Evolutionary conservation across 92 coral and sea anemone species (phyloP), one percentile per base, ranked within the genome.

Genomic region (Actinernus sp.): DNA sequence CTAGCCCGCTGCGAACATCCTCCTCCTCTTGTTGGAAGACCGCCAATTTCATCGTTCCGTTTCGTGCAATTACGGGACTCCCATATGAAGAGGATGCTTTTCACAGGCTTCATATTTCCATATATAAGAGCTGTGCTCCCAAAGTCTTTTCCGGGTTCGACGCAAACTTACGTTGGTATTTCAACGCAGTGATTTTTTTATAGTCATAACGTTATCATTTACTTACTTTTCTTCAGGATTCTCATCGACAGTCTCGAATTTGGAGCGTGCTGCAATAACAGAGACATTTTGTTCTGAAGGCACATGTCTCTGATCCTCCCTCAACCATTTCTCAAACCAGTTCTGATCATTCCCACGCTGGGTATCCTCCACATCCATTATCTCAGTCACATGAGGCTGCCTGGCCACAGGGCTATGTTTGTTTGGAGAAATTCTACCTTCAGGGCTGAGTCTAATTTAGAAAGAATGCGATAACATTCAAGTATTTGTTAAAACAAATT

Each of bases 241-340:
- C 13, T 45, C 70, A 65, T 81, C 33, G n/a, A n/a, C n/a, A n/a
- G n/a, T 56, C 43, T 88, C 96, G 51, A 78, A 88, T 73, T 37
- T 81, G 7, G 91, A 83, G 41, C 82, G 61, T 46, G 87, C 90
- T 23, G 74, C 81, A 16, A 71, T 63, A 1, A 88, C 89, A 22
- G 89, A 83, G 8, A 71, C 28, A 23, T 61, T 53, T 32, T 62
- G 39, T 21, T 68, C 70, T 14, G 65, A 58, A 4, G 75, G 14
- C 20, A 40, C 17, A 5, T 24, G 7, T 14, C 33, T 29, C 26
- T 71, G 45, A 12, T 63, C 74, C 5, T 73, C 74, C 33, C 91
- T 65, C 10, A 90, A 77, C 96, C 96, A 90, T 20, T 79, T 66
- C 24, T 64, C 85, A 34, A 90, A 58, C 92, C 92, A 90, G 39